Base-by-base conservation (phyloP, 92 coral and sea anemone species). In the Metridium senile region DNA sequence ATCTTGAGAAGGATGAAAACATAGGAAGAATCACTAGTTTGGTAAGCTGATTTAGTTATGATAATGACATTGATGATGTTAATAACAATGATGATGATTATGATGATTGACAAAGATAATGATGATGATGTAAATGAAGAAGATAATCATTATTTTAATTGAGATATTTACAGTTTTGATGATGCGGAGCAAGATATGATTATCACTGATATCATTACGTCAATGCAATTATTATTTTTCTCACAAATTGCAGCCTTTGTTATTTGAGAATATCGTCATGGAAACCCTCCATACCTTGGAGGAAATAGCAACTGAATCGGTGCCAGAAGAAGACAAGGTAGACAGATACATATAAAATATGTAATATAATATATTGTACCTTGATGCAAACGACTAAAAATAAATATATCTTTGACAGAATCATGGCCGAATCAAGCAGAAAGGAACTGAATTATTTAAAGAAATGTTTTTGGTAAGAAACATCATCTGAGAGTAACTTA, bases 241-340 rank as follows among this genome's bases (percentile, higher is more conserved):
- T 71, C 28, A n/a, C 19, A 58, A 34, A 0, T 72, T 84, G 0
- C 78, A 95, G 99, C 99, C 99, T 0, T 78, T 95, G 71, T 79
- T 93, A 86, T 95, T 95, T 77, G 99, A 95, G 81, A 95, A 93
- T 74, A 88, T 91, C 75, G 97, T 91, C 25, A 95, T 93, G 90
- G 99, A 95, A 67, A 95, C 93, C 11, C 97, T 95, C 49, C 99
- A 95, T 47, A 90, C 88, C 17, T 72, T 95, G 26, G 89, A 93
- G 72, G 99, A 95, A 86, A 91, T 95, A 62, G 89, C 94, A 19
- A 84, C 87, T 49, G 95, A 90, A 29, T 61, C 90, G 19, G 82
- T 81, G 4, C 74, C 76, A 33, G 93, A 84, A 6, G 88, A 87
- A 11, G 79, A 78, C 31, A 82, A 86, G 58, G 56, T 23, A 45